Base-by-base conservation (phyloP, 2,797 vertebrate species). In the Amphiprion clarkii region DNA sequence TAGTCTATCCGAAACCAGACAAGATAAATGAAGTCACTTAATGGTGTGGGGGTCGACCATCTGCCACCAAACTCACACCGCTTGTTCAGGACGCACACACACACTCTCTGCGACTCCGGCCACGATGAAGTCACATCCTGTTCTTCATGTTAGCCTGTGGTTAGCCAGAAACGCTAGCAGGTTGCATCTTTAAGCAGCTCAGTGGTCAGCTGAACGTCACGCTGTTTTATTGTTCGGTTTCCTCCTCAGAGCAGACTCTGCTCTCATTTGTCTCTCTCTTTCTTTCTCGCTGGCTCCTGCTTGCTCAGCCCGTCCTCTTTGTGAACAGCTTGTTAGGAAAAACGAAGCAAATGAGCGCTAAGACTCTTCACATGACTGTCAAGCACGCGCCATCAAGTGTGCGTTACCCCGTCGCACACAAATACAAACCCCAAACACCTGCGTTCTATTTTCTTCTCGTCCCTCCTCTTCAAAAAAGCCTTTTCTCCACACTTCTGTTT, bases 361-460 rank as follows among this genome's bases (percentile, higher is more conserved):
- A 92, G 86, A 83, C 89, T 82, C 39, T 67, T 88, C 90, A 92
- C 90, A 89, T 92, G 92, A 91, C 78, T 64, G 29, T 67, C 59
- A 62, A 46, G 56, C 76, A 67, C 42, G 48, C 6, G 19, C 65
- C 23, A 2, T 55, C 14, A 21, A 71, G 62, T 25, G 48, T 67
- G 59, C 74, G 42, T 61, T 33, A 23, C 60, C 39, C 54, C 1
- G 31, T 54, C 33, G 19, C 46, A 40, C 67, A 36, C 31, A 49
- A 39, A 68, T 31, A 33, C 72, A 55, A 5, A 56, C 36, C 51
- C 40, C 52, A 72, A 29, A 79, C 85, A 84, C 84, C 80, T 89
- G 76, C 16, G 0, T 39, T 78, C 73, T 71, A 57, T 66, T 87
- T 87, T 80, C 29, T 55, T 33, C 36, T 73, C 42, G 3, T 54